Evolutionary conservation across 2,888 invertebrate genomes (phyloP).

Genomic region (Agriopis aurantiaria): DNA sequence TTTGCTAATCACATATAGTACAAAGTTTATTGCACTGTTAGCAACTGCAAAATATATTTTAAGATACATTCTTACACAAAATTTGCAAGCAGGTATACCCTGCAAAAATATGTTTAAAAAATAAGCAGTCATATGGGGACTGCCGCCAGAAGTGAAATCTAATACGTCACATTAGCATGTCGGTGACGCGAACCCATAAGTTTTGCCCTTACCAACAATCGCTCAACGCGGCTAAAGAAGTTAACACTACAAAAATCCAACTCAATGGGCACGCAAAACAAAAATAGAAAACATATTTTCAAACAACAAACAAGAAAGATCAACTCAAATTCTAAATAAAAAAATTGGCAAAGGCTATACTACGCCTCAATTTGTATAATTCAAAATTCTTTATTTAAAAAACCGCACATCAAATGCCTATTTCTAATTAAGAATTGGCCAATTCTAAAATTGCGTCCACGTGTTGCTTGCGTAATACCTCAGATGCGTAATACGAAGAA

Average conservation of each 20-base stretch:
- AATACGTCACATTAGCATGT: too few relatives aligned
- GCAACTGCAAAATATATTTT: too few relatives aligned
- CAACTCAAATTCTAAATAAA: slow-evolving; percentile 16
- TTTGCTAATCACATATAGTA: too few relatives aligned
- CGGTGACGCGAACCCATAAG: too few relatives aligned
- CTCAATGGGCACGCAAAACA: background rate
- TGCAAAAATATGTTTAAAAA: too few relatives aligned
- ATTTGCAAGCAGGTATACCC: too few relatives aligned
- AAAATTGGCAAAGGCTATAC: slow-evolving; percentile 2
- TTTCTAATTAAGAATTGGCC: slow-evolving; percentile 6
- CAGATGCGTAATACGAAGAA: slow-evolving; percentile 71
- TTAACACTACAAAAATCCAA: background rate
- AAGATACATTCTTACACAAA: too few relatives aligned
- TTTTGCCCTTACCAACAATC: too few relatives aligned
- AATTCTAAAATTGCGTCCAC: slow-evolving; percentile 37
- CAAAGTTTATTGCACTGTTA: too few relatives aligned
- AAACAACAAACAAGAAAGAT: slow-evolving; percentile 12
- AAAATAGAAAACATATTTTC: slow-evolving; percentile 9
- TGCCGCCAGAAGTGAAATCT: too few relatives aligned
- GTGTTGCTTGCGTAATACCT: slow-evolving; percentile 61
- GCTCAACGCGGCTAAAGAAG: too few relatives aligned
- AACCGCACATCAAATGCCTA: background rate
- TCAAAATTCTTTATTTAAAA: slow-evolving; percentile 17
- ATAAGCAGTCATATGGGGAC: too few relatives aligned
- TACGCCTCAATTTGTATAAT: slow-evolving; percentile 8